Evolutionary conservation across 2,797 vertebrate species (phyloP), one percentile per base, ranked within the genome.

Genomic region (Eupleurogrammus muticus): DNA sequence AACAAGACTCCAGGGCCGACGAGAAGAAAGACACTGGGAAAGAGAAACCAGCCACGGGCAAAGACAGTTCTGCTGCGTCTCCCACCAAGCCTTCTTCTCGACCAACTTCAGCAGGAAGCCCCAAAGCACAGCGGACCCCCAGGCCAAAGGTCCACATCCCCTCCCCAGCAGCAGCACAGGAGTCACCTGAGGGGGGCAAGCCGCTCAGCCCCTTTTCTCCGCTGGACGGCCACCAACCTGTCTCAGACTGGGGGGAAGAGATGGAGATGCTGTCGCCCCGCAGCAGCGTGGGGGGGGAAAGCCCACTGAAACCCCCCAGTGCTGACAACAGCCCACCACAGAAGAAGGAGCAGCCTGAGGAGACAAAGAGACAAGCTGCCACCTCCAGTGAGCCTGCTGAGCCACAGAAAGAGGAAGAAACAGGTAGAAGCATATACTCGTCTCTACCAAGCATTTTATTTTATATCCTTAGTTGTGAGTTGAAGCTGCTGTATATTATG

Each of bases 201-300:
- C 95, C 93, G 13, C 78, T 91, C 70, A 96, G 94, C 86, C 96
- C 94, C 64, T 95, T 96, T 78, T 91, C 86, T 0, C 93, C 90
- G 0, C 50, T 91, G 1, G 94, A 94, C 0, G 89, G 93, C 34
- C 94, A 96, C 90, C 86, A 86, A 58, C 94, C 96, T 0, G 95
- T 97, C 35, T 81, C 92, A 0, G 96, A 98, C 92, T 98, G 97
- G 97, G 97, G 93, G 0, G 97, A 98, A 87, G 96, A 96, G 89
- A 96, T 98, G 96, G 97, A 98, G 87, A 88, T 94, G 93, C 85
- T 77, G 65, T 96, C 95, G 1, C 95, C 95, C 0, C 84, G 91
- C 1, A 92, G 92, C 87, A 94, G 90, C 78, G 67, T 91, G 69
- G 93, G 89, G 9, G 92, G 85, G 0, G 94, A 95, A 84, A 94